Evolutionary conservation across 2,797 vertebrate genomes (phyloP).

Genomic region (Chelon labrosus): DNA sequence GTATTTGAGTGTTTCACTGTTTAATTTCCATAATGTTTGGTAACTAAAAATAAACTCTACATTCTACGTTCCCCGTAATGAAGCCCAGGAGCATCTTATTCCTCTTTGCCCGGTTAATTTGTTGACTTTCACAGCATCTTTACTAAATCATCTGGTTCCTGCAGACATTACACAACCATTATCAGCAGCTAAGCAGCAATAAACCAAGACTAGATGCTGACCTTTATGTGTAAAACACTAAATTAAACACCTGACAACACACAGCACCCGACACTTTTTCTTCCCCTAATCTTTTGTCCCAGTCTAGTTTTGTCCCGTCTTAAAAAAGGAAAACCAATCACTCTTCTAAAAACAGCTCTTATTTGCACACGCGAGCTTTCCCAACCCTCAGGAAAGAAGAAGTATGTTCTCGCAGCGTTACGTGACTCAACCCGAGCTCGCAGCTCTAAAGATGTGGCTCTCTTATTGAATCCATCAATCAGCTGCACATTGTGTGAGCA

Average conservation of each 20-base stretch:
- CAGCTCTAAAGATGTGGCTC: slow-evolving; percentile 14
- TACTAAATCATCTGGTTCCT: background rate
- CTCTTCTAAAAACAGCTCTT: slow-evolving; percentile 16
- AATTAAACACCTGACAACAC: accelerated
- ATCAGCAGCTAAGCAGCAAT: background rate
- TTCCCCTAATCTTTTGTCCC: no score
- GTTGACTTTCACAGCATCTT: background rate
- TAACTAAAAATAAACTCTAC: no score
- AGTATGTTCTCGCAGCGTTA: background rate
- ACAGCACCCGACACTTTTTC: no score
- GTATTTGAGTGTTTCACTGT: no score
- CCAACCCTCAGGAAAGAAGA: background rate
- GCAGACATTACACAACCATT: background rate
- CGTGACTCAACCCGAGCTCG: background rate
- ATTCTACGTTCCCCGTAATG: no score
- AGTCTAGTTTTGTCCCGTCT: background rate
- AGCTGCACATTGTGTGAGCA: slow-evolving; percentile 38
- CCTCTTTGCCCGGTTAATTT: no score
- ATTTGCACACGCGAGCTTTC: background rate
- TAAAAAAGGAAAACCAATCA: slow-evolving; percentile 9
- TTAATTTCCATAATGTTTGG: no score
- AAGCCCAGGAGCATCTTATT: no score
- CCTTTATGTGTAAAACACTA: background rate
- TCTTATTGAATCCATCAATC: slow-evolving; percentile 54
- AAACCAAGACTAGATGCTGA: background rate